Evolutionary conservation across 2,888 invertebrate genomes (phyloP), one percentile per base, ranked within the genome.

Genomic region (Noctuana brunneofusca): DNA sequence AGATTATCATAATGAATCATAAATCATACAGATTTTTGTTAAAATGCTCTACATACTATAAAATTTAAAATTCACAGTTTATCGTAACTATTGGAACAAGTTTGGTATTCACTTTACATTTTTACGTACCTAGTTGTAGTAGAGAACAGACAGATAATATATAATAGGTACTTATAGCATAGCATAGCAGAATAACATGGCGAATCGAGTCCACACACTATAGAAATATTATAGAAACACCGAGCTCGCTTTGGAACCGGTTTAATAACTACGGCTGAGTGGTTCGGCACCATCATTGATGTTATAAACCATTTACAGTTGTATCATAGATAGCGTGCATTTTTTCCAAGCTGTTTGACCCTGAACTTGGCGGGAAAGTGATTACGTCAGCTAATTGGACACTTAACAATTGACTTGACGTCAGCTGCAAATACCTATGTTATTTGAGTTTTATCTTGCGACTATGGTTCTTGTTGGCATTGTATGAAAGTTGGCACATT

Each of bases 361-460:
- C 6, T 57, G 57, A 49, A 58, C 58, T 58, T 58, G 52, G 16
- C 50, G 38, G 3, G 58, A 58, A 58, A 58, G 52, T 58, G 50
- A 41, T 38, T 27, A 24, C 38, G 18, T 43, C 8, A 43, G 14
- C 52, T 52, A 52, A 41, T 52, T 52, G 27, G 41, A 50, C 32
- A 12, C 18, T 52, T 22, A n/a, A 35, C 5, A 35, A 35, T 53
- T 32, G 22, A 4, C 5, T 4, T 43, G 43, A 20, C 20, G 22
- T 48, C 5, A 5, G 5, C n/a, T 11, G n/a, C 3, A 6, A 12
- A 1, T 22, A 48, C 12, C 48, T 48, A 3, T 48, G 6, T 11
- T 43, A 1, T 3, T 9, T 43, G 3, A 14, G 12, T n/a, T 43
- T 43, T 43, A 16, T 8, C 43, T 18, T 18, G 43, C 18, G 9